Base-by-base conservation (phyloP, 2,113 vertebrate species). In the Passer montanus region DNA sequence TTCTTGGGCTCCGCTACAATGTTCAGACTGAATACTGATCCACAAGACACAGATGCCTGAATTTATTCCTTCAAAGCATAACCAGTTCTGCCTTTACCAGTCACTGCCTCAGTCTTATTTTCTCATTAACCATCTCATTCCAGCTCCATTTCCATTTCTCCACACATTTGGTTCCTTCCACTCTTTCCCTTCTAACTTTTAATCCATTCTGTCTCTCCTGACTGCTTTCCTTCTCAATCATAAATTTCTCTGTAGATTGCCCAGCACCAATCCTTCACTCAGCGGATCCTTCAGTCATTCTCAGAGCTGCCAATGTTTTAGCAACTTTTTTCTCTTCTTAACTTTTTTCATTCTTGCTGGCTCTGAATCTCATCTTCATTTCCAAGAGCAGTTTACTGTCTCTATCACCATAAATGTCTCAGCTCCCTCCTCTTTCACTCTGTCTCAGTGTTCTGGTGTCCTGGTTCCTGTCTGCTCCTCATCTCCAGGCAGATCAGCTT, bases 401-500 rank as follows among this genome's bases (percentile, higher is more conserved):
- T 88, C n/a, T 73, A 14, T 46, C 46, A n/a, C 46, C 28, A 21
- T 33, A 83, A 69, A 59, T 10, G 3, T 59, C 76, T 79, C 39
- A 22, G 18, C 75, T 92, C 47, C 55, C 60, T 86, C 76, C 89
- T 90, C 53, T 90, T 93, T 69, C 46, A 9, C n/a, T 64, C 67
- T 70, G 6, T 28, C n/a, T 81, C 64, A 64, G 53, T 31, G 5
- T 64, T 87, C 78, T 83, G 74, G 44, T 77, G 52, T 94, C 67
- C 79, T 73, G 59, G 83, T 81, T 96, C 83, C 76, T 89, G 47
- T 81, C 92, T 82, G 78, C 53, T 79, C 20, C 67, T 90, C 91
- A 67, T 89, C 94, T 94, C 92, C 76, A 90, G 86, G 88, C 95
- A 95, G 83, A 95, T 81, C 47, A 92, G 95, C 46, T 89, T 94